A percentile compares a stretch with the other conserved stretches of the same genome.
Evolutionary conservation across 2,888 invertebrate species (phyloP).

Genomic region (Andrena bucephala): DNA sequence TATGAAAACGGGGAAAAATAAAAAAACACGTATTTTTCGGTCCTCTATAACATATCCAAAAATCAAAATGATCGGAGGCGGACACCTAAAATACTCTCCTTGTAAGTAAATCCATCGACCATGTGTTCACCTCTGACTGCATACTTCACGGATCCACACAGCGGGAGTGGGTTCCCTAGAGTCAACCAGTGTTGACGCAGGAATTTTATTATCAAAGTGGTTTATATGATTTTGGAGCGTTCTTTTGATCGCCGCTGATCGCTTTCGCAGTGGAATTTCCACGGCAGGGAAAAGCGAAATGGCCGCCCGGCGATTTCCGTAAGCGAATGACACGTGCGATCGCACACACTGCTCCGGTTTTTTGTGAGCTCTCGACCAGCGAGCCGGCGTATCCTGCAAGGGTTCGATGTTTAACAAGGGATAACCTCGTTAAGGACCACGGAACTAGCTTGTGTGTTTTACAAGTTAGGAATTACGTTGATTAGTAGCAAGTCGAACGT

Average conservation of each 20-base stretch:
- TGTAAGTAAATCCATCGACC: too few relatives aligned
- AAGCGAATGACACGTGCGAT: constrained; percentile 54
- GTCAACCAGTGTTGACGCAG: too few relatives aligned
- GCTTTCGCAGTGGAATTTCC: constrained; percentile 7
- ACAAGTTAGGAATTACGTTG: constrained; percentile 85
- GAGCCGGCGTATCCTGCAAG: constrained; percentile 70
- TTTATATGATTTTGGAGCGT: too few relatives aligned
- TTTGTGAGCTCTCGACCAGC: constrained; percentile 38
- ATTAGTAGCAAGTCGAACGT: constrained; percentile 81
- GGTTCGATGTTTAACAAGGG: constrained; percentile 84
- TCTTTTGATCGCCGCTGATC: background rate
- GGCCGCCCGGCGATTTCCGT: constrained; percentile 23
- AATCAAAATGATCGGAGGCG: too few relatives aligned
- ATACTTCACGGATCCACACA: too few relatives aligned
- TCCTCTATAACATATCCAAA: too few relatives aligned
- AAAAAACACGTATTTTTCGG: too few relatives aligned
- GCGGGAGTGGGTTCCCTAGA: too few relatives aligned
- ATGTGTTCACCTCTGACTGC: too few relatives aligned
- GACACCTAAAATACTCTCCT: too few relatives aligned
- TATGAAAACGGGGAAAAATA: too few relatives aligned
- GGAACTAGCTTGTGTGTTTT: constrained; percentile 83
- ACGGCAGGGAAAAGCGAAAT: background rate
- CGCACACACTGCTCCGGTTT: constrained; percentile 38
- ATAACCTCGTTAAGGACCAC: constrained; percentile 83
- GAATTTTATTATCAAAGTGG: too few relatives aligned